These are phyloP conservation scores for Ichneumoninae sp. DNA, from an alignment of 2,888 invertebrate genomes.

Conservation along the genomic window DNA sequence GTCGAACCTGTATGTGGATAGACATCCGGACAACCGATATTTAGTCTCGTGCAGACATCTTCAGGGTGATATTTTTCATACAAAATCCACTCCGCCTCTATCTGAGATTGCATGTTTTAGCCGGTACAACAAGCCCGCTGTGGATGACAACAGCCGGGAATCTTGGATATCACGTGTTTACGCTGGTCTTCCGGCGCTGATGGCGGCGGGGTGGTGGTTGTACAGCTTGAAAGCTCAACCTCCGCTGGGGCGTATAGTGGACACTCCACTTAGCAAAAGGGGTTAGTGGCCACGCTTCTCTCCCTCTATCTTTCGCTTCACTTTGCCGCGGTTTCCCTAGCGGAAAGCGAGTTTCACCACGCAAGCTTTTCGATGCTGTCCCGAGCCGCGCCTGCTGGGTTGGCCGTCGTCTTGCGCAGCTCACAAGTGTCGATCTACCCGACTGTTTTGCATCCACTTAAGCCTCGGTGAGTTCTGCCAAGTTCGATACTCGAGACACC, in stretches of 20 bases:
- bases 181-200: slow-evolving; percentile 65
- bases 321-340: slow-evolving; percentile 37
- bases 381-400: slow-evolving; percentile 13
- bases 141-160: slow-evolving; percentile 48
- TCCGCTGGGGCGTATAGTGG: slow-evolving; percentile 72
- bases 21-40: no score
- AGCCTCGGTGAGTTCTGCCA: slow-evolving; percentile 62
- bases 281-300: slow-evolving; percentile 62
- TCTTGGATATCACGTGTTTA: slow-evolving; percentile 70
- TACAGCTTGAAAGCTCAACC: slow-evolving; percentile 65
- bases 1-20: no score
- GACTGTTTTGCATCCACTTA: slow-evolving; percentile 69
- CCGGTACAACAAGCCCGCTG: slow-evolving; percentile 14
- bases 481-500: slow-evolving; percentile 42
- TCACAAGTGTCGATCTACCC: slow-evolving; percentile 68
- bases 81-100: neutral
- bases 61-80: neutral
- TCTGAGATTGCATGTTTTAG: slow-evolving; percentile 18
- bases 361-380: slow-evolving; percentile 46
- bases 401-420: neutral
- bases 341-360: slow-evolving; percentile 43
- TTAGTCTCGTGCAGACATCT: neutral
- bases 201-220: slow-evolving; percentile 46
- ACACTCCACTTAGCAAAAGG: slow-evolving; percentile 74
- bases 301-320: slow-evolving; percentile 38